phyloP scores from a whole-genome alignment of 2,797 vertebrate genomes.

The Strix occidentalis region DNA sequence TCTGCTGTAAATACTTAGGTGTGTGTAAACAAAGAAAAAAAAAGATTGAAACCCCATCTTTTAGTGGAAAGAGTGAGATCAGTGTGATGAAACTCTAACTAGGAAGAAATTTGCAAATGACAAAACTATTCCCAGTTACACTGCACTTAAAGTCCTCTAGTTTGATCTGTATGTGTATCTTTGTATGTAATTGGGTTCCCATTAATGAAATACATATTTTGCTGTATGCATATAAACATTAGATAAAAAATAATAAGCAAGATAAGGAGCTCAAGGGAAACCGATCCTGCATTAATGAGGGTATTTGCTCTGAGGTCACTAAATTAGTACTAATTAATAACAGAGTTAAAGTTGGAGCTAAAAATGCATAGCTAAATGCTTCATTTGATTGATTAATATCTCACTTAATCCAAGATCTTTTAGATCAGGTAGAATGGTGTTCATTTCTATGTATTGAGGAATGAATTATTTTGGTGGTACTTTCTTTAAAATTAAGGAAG shows the following conservation, averaged over 20 bases:
- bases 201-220: background rate
- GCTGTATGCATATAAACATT: background rate
- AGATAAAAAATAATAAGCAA: background rate
- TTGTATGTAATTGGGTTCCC: background rate
- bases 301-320: background rate
- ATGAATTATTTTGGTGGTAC: background rate
- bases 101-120: background rate
- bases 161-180: background rate
- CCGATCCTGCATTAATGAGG: background rate
- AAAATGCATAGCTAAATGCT: background rate
- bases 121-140: background rate
- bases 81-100: background rate
- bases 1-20: background rate
- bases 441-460: background rate
- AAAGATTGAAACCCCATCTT: rapidly evolving
- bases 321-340: background rate
- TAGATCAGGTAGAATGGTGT: background rate
- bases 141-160: background rate
- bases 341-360: background rate
- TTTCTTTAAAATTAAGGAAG: background rate
- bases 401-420: background rate
- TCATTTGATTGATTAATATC: background rate
- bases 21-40: background rate
- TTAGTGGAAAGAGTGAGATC: background rate
- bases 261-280: background rate